These are phyloP conservation scores for Chloropsis hardwickii DNA, from an alignment of 2,113 vertebrate genomes.

Conservation along the genomic window DNA sequence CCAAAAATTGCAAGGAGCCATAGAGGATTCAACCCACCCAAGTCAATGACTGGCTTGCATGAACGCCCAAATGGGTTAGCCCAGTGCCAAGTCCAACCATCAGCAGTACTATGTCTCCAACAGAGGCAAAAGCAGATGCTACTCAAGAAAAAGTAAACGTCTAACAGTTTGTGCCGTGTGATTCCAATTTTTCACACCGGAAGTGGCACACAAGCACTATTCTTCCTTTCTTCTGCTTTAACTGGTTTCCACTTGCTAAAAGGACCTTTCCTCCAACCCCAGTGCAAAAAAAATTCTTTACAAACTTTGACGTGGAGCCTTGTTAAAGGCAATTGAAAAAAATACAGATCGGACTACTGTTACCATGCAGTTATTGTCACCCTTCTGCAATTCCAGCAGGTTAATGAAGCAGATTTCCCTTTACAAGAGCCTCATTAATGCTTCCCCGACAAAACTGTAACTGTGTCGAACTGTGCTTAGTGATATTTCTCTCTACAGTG, in stretches of 20 bases:
- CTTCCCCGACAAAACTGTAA: not conserved
- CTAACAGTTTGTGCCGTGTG: not conserved
- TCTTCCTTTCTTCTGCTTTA: not conserved
- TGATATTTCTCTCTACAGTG: rapidly evolving
- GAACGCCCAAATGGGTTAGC: not conserved
- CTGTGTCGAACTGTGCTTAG: not conserved
- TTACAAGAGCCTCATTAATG: not conserved
- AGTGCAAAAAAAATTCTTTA: not conserved
- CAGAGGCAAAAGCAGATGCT: not conserved
- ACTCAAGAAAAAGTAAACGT: not conserved
- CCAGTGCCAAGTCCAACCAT: not conserved
- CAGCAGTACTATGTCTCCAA: not conserved
- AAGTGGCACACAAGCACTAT: not conserved
- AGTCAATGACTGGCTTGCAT: not conserved
- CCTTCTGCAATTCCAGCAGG: not conserved
- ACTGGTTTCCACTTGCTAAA: not conserved
- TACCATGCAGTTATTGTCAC: not conserved
- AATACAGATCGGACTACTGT: not conserved
- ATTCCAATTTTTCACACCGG: not conserved
- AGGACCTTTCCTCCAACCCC: not conserved
- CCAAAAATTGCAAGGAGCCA: not conserved
- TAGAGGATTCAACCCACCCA: not conserved
- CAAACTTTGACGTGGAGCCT: not conserved
- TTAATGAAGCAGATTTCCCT: not conserved
- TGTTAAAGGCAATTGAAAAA: not conserved